A percentile compares a stretch with the other conserved stretches of the same genome.
Conservation (phyloP, 2,888 invertebrate genomes). For the Lasioglossum calceatum region DNA sequence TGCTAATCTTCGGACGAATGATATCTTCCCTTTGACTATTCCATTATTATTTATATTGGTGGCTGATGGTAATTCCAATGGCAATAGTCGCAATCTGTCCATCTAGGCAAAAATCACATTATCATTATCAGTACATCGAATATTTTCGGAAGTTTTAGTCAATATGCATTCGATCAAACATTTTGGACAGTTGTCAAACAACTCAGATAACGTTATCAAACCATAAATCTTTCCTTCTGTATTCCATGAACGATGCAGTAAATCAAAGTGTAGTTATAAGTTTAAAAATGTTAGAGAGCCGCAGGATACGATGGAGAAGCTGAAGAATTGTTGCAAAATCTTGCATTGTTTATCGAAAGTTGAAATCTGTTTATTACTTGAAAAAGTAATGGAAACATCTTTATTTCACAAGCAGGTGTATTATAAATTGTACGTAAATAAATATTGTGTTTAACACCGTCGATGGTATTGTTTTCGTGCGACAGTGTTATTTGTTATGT, state of each 20-base stretch:
- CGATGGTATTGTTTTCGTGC: background rate
- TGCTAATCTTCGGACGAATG: conserved; percentile 80
- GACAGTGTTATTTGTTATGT: background rate
- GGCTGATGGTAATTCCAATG: conserved; percentile 80
- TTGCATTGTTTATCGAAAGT: background rate
- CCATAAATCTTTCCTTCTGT: background rate
- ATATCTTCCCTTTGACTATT: conserved; percentile 75
- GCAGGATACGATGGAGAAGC: background rate
- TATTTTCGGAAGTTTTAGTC: background rate
- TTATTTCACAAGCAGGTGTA: conserved; percentile 21
- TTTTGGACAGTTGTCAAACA: background rate
- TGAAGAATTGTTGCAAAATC: background rate
- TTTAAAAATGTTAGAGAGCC: background rate
- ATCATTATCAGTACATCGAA: background rate
- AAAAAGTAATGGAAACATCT: background rate
- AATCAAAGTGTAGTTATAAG: conserved; percentile 13
- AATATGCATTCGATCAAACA: background rate
- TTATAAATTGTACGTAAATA: background rate
- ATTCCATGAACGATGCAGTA: background rate
- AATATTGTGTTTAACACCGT: conserved; percentile 7
- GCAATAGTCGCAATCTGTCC: conserved; percentile 80
- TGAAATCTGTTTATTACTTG: background rate
- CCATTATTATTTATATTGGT: conserved; percentile 75
- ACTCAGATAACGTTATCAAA: conserved; percentile 10
- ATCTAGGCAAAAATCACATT: conserved; percentile 73